Conservation (phyloP, 2,113 vertebrate species). For the Cebidichthys violaceus region DNA sequence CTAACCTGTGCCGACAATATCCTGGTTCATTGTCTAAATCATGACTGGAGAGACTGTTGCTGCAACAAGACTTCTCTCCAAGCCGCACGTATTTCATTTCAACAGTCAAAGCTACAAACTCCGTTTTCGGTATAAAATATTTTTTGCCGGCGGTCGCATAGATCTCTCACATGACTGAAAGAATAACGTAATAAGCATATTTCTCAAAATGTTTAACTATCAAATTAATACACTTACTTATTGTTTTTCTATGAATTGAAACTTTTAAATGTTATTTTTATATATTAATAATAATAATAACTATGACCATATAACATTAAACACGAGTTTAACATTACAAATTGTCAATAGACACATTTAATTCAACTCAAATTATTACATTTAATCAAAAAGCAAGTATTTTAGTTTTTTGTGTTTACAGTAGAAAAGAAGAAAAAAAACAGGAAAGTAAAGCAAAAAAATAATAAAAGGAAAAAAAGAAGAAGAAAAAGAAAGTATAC, state of each 20-base stretch:
- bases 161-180: background rate
- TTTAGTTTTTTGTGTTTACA: too few relatives aligned
- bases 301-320: background rate
- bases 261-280: too few relatives aligned
- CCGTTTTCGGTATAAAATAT: background rate
- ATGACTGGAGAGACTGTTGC: too few relatives aligned
- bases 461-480: too few relatives aligned
- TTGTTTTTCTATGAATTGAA: too few relatives aligned
- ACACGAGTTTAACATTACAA: background rate
- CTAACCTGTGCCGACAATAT: background rate
- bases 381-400: too few relatives aligned
- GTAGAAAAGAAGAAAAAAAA: too few relatives aligned
- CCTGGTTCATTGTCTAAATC: too few relatives aligned
- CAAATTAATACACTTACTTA: background rate
- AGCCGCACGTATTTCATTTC: too few relatives aligned
- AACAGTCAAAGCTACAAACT: background rate
- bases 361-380: background rate
- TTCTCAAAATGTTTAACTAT: background rate
- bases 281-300: background rate
- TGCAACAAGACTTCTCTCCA: background rate
- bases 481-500: background rate
- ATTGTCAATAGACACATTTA: background rate
- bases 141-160: too few relatives aligned
- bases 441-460: too few relatives aligned
- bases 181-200: background rate